Base-by-base conservation (phyloP, 2,797 vertebrate genomes). In the Novumbra hubbsi region DNA sequence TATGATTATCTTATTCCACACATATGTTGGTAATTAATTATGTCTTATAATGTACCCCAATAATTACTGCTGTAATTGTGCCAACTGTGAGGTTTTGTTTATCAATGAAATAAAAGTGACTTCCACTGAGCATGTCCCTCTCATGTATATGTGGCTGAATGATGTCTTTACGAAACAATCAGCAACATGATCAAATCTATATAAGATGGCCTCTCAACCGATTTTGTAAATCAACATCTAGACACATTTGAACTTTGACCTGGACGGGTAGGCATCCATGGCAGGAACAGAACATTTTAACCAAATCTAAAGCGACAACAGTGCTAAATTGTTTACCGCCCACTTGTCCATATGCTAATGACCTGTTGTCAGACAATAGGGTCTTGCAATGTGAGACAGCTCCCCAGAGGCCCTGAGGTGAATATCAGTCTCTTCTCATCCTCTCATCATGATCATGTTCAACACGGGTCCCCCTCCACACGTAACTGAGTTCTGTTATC, bases 81-180 rank as follows among this genome's bases (percentile, higher is more conserved):
- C 74, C 84, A 72, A 48, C 41, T 66, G 50, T 73, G 52, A 63
- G 65, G 60, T 57, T 69, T 57, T 66, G 66, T 74, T 83, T 89
- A 84, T 62, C 68, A 83, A 86, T 90, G 74, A 88, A 93, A 92
- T 91, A 90, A 90, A 90, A 84, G 78, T 77, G 77, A 85, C 84
- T 90, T 87, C 70, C 75, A 78, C 75, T 82, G 86, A 93, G 85
- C 84, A 81, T 68, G 81, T 85, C 76, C 80, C 80, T 89, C 81
- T 90, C 81, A 78, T 87, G 73, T 88, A 91, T 89, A 91, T 92
- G 87, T 92, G 88, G 85, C 84, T 83, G 83, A 73, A 81, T 86
- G 81, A 82, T 17, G 49, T 70, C 68, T 19, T 11, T 57, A 15
- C 8, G 41, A 52, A 70, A 14, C 48, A 74, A 68, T 45, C 34